phyloP scores from a whole-genome alignment of 2,888 invertebrate genomes.

The Acleris cristana region DNA sequence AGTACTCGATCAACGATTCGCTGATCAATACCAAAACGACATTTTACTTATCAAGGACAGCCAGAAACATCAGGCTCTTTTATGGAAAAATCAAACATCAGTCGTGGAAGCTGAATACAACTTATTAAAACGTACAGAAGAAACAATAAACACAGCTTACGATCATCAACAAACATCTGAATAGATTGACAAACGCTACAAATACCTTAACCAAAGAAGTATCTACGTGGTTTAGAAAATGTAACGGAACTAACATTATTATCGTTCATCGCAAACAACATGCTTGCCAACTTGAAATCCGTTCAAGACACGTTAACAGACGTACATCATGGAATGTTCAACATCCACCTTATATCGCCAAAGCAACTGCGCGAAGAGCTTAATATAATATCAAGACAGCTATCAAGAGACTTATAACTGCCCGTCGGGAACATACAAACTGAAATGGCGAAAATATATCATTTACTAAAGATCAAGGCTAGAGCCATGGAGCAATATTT shows the following conservation, averaged over 20 bases:
- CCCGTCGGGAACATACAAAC: neutral
- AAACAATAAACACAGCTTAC: neutral
- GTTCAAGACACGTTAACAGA: conserved; percentile 39
- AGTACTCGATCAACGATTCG: neutral
- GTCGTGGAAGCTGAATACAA: neutral
- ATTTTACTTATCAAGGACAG: neutral
- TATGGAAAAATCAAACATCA: neutral
- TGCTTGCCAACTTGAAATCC: neutral
- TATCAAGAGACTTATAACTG: conserved; percentile 33
- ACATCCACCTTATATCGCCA: conserved; percentile 38
- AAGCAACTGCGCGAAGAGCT: conserved; percentile 34
- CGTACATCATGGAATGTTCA: conserved; percentile 37
- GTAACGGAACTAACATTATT: neutral
- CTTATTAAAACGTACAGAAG: neutral
- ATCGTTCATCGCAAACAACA: neutral
- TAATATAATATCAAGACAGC: conserved; percentile 28
- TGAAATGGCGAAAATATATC: neutral
- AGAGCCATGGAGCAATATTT: neutral
- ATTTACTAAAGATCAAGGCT: neutral
- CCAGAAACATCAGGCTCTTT: neutral
- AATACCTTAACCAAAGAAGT: neutral
- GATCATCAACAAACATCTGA: neutral
- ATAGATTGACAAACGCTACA: neutral
- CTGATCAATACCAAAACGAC: neutral
- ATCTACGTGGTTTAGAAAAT: neutral